Evolutionary conservation across 2,888 invertebrate genomes (phyloP).

Genomic region (Oscheius myriophilus): DNA sequence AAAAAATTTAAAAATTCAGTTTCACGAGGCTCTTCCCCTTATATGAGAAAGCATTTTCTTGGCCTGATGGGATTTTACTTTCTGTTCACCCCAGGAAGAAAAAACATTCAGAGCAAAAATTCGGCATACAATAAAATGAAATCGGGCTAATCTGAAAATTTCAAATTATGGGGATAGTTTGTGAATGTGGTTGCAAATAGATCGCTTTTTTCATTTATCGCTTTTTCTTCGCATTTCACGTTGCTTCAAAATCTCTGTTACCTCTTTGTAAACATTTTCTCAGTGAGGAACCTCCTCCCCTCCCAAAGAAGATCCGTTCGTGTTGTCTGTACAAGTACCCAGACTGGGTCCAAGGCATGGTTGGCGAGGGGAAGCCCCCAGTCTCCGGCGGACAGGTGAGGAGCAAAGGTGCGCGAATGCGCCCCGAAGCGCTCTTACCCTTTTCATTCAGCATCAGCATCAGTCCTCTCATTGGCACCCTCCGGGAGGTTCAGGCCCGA

Average conservation of each 20-base stretch:
- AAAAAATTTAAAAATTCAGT: no score
- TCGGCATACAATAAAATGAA: no score
- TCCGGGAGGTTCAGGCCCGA: conserved; percentile 54
- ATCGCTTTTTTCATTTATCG: background rate
- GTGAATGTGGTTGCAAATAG: no score
- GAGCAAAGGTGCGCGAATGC: conserved; percentile 39
- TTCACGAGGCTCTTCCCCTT: no score
- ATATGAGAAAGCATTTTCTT: no score
- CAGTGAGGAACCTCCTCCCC: conserved; percentile 61
- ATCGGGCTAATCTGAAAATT: no score
- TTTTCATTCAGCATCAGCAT: conserved; percentile 25
- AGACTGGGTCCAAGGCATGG: conserved; percentile 67
- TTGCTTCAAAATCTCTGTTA: no score
- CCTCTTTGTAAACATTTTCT: conserved; percentile 6
- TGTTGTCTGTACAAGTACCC: conserved; percentile 69
- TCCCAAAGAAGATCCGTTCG: conserved; percentile 64
- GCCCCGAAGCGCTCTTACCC: background rate
- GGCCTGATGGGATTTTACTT: no score
- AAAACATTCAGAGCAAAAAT: no score
- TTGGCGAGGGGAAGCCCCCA: conserved; percentile 43
- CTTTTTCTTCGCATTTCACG: no score
- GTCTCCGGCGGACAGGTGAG: conserved; percentile 45
- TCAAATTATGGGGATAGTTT: no score
- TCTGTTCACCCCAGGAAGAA: no score
- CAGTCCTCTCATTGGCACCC: conserved; percentile 34